Evolutionary conservation across 1,140 invertebrate genomes (phyloP).

Genomic region (Diploscapter pachys): DNA sequence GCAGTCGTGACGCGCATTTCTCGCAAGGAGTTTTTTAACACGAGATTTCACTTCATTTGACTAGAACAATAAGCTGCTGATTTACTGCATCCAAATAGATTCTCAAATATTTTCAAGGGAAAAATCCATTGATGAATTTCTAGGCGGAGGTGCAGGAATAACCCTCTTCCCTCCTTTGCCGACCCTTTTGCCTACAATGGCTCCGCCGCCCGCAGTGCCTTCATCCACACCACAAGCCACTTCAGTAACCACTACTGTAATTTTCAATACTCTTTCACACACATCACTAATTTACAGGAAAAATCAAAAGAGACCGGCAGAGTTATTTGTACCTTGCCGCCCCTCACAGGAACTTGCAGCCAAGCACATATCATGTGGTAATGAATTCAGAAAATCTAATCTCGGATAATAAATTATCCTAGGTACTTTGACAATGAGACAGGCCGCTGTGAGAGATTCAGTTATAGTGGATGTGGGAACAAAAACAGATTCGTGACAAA

Average conservation of each 20-base stretch:
- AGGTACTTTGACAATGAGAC: constrained; percentile 37
- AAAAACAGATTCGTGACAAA: constrained; percentile 24
- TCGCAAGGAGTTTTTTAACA: no score
- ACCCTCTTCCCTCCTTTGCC: constrained; percentile 15
- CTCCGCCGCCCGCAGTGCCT: constrained; percentile 19
- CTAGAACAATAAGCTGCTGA: no score
- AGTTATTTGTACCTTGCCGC: constrained; percentile 29
- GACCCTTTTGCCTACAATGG: constrained; percentile 19
- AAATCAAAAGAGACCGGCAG: no score
- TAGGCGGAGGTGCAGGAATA: no score
- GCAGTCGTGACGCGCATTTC: no score
- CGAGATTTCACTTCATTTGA: no score
- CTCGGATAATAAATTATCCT: neutral
- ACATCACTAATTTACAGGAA: no score
- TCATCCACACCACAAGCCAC: constrained; percentile 20
- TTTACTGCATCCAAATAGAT: no score
- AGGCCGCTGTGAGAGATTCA: constrained; percentile 33
- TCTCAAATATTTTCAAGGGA: no score
- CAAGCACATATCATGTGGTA: constrained; percentile 36
- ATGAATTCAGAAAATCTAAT: neutral
- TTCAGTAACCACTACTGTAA: constrained; percentile 15
- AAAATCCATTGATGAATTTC: no score
- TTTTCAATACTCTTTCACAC: neutral
- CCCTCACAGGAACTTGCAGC: constrained; percentile 33
- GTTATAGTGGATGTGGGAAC: constrained; percentile 39